A percentile compares a stretch with the other conserved stretches of the same genome.
Conservation (phyloP, 2,888 invertebrate species). For the Cryptocephalus moraei region DNA sequence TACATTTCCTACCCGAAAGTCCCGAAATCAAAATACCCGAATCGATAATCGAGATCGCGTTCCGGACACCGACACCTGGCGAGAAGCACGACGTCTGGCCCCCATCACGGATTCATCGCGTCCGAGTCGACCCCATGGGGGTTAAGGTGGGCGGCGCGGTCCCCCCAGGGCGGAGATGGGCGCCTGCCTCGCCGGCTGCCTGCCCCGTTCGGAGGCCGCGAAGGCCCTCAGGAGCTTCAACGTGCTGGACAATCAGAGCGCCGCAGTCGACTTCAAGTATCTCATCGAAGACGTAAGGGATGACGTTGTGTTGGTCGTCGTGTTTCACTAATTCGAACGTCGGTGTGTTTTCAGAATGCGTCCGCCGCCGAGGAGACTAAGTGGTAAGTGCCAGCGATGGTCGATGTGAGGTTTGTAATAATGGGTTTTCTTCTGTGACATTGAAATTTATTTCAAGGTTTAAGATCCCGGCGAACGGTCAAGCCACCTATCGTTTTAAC, state of each 20-base stretch:
- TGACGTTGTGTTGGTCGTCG: neutral
- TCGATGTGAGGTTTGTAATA: too few species aligned
- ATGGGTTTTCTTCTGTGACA: neutral
- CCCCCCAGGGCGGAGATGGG: constrained; percentile 39
- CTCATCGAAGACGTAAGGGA: constrained; percentile 27
- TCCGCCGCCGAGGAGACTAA: constrained; percentile 11
- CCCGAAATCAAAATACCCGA: too few species aligned
- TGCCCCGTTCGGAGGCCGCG: constrained; percentile 29
- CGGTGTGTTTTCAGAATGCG: constrained; percentile 14
- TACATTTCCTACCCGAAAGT: too few species aligned
- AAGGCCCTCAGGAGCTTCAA: constrained; percentile 22
- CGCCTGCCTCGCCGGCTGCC: constrained; percentile 42
- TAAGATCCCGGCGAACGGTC: neutral
- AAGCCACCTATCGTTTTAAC: too few species aligned
- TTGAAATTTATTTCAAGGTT: neutral
- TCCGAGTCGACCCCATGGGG: constrained; percentile 29
- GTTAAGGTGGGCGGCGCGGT: constrained; percentile 29
- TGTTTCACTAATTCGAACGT: neutral
- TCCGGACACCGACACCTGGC: too few species aligned
- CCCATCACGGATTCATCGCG: constrained; percentile 18
- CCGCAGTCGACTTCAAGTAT: constrained; percentile 23
- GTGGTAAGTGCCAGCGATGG: constrained; percentile 11
- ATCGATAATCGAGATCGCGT: too few species aligned
- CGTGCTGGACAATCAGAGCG: constrained; percentile 18
- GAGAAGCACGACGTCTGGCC: too few species aligned